A percentile compares a stretch with the other conserved stretches of the same genome.
phyloP scores from a whole-genome alignment of 2,888 invertebrate genomes.

The Lamellibrachia columna region DNA sequence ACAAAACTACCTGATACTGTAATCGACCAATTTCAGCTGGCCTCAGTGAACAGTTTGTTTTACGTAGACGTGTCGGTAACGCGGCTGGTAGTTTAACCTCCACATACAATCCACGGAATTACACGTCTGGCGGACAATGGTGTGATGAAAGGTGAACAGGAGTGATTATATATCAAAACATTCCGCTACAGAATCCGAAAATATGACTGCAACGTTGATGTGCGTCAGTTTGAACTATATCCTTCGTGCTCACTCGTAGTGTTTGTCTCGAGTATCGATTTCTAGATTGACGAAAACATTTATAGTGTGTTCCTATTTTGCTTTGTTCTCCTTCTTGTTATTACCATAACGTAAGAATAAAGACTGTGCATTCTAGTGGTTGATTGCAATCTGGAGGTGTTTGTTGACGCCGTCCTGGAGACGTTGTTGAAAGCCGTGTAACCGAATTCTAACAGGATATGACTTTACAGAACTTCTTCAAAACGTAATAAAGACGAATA shows the following conservation, averaged over 20 bases:
- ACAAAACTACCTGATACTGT: neutral
- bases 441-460: neutral
- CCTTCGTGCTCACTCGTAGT: neutral
- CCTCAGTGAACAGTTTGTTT: neutral
- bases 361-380: no score
- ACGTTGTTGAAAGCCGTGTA: neutral
- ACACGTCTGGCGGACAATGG: neutral
- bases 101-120: neutral
- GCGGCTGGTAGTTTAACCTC: neutral
- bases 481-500: neutral
- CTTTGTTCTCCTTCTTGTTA: neutral
- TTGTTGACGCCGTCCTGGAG: neutral
- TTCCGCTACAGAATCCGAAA: neutral
- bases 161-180: neutral
- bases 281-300: neutral
- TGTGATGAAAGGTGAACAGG: conserved; percentile 1
- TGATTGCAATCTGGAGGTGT: neutral
- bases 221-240: neutral
- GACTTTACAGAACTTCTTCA: neutral
- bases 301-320: neutral
- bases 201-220: neutral
- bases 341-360: neutral
- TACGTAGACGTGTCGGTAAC: neutral
- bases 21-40: neutral
- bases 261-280: neutral